Base-by-base conservation (phyloP, 2,888 invertebrate genomes). In the Ganaspis brasiliensis region DNA sequence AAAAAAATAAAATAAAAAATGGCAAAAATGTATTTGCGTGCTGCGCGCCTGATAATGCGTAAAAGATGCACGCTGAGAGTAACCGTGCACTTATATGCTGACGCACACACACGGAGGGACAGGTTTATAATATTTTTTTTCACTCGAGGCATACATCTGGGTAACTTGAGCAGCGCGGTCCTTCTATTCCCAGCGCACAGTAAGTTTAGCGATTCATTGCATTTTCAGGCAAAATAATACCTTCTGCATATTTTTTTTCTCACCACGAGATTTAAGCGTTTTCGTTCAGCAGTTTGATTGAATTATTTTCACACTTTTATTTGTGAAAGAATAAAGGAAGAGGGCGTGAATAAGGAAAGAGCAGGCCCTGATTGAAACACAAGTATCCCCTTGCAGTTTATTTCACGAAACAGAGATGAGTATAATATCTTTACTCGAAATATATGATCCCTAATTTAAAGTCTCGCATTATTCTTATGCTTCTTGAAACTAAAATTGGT, bases 71-170 rank as follows among this genome's bases (percentile, higher is more conserved):
- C 52, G 12, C 14, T n/a, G 19, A 67, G 12, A 31, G n/a, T 19
- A 45, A 45, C 14, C 67, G 45, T 35, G 71, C 31, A 72, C 55
- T 72, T 55, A 55, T 9, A 67, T 10, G 26, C 52, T 55, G 71
- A 55, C 52, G 71, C 49, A 71, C 52, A 55, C 26, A 72, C 14
- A 10, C n/a, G 52, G 10, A 55, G 52, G 71, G 71, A 72, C 71
- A 72, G 71, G 71, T 72, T 72, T 72, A 72, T 72, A 35, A 19
- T 35, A 71, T 71, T 72, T 72, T 71, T 71, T 72, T 72, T 19
- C 52, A 52, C 71, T 19, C 10, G 71, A 72, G 55, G 71, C 55
- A 72, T 45, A 35, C 52, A 72, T 55, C 55, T 55, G 71, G 71
- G 71, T 55, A 55, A 55, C 52, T 24, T 31, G 71, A 72, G 52